Evolutionary conservation across 2,113 vertebrate genomes (phyloP), one percentile per base, ranked within the genome.

Genomic region (Oreochromis niloticus): DNA sequence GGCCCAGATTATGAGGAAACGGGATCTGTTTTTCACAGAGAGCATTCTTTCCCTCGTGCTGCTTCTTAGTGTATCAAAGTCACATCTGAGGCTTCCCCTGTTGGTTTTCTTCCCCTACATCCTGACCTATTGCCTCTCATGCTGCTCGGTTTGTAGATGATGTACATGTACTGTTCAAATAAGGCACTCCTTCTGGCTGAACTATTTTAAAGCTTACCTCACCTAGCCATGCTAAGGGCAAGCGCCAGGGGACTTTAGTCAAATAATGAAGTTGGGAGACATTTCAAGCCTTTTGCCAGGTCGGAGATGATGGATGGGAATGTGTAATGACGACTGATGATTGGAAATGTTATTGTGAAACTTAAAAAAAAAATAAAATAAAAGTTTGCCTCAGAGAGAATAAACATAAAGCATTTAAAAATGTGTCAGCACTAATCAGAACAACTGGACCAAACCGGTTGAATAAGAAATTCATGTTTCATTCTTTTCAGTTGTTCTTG

Each of bases 11-110:
- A 90, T 86, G 78, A 57, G 93, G 92, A 91, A 94, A 94, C 91
- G 88, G 71, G 87, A 92, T 91, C 83, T 86, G 4, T 34, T 82
- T 91, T 92, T 68, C 19, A 80, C 46, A 48, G 88, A 91, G 59
- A 85, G 81, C 92, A 91, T 94, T 93, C 88, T 86, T 90, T 56
- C 81, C 52, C 79, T 88, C 91, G 3, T 85, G 92, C 85, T 88
- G 93, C 2, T 87, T 83, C 84, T 80, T 87, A 82, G 81, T 86
- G 83, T 85, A 93, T 95, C 86, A 96, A 93, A 91, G 93, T 80
- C 92, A 92, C 79, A 89, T 91, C 89, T 87, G 68, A 90, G 34
- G 16, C 80, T 55, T 90, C 43, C 84, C 83, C 79, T 87, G 46
- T 59, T 85, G 85, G 48, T 86, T 85, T 88, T 90, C 75, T 46